Evolutionary conservation across 1,140 invertebrate species (phyloP), one percentile per base, ranked within the genome.

Genomic region (Spodoptera frugiperda): DNA sequence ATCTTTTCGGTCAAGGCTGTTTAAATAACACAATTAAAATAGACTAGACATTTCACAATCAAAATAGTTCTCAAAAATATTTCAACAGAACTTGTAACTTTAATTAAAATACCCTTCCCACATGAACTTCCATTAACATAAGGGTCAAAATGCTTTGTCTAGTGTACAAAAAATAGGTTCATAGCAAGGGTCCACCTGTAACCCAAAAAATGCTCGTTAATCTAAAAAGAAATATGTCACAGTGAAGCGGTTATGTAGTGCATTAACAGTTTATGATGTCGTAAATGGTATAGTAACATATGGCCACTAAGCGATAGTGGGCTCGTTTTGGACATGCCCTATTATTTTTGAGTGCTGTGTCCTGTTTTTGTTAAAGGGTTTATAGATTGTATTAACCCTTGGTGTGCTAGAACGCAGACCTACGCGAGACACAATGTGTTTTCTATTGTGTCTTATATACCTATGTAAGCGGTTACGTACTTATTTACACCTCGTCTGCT

Each of bases 121-220:
- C 30, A 9, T 14, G 25, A 25, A 4, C 53, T 12, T 6, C 11
- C 17, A n/a, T 6, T 6, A 1, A 17, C 30, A 15, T 44, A 44
- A 44, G 17, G 33, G 15, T 11, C 15, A 63, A 39, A 63, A 63
- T 63, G 11, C 30, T 33, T 11, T 33, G 8, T 12, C n/a, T 12
- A 39, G 17, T 19, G 9, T 46, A 4, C 19, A 44, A 44, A 63
- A 63, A 63, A 63, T 44, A 19, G 59, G 33, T 63, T 44, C 33
- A 63, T 63, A 44, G 33, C 44, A 44, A 33, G 33, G 59, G 33
- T 63, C 11, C 3, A 63, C 59, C 59, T 63, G 33, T 44, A 63
- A 63, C 59, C 59, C 33, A n/a, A 63, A 63, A 63, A 63, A 17
- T n/a, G n/a, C 59, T 63, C 59, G 33, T 63, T 63, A 63, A 44